Percentiles rank a stretch among this genome's conserved stretches.
phyloP scores from a whole-genome alignment of 1,140 invertebrate species.

The Portunus trituberculatus region DNA sequence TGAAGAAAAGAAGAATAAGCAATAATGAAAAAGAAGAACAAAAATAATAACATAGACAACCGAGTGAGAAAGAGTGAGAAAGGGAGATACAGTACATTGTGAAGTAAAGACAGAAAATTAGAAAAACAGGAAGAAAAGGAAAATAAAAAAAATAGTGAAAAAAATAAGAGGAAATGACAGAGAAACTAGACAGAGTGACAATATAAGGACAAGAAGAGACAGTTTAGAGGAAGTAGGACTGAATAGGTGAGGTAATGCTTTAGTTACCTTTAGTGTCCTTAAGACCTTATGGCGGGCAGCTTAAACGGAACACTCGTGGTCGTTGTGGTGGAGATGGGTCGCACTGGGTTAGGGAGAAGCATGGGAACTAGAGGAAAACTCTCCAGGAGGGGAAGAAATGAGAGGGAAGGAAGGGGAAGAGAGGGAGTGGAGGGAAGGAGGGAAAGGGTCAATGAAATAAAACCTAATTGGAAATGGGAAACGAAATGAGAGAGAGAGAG shows the following conservation, averaged over 20 bases:
- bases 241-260: not conserved
- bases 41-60: too few species aligned
- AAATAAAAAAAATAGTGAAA: not conserved
- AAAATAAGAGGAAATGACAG: not conserved
- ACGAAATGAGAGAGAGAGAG: conserved; percentile 39
- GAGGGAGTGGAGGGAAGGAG: conserved; percentile 32
- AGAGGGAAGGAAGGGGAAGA: not conserved
- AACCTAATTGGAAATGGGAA: not conserved
- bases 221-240: not conserved
- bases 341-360: not conserved
- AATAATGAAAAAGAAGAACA: too few species aligned
- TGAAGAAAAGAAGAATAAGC: too few species aligned
- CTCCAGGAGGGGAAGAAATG: conserved; percentile 1
- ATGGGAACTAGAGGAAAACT: not conserved
- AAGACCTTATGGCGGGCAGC: not conserved
- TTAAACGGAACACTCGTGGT: not conserved
- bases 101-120: too few species aligned
- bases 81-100: too few species aligned
- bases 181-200: not conserved
- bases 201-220: not conserved
- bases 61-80: too few species aligned
- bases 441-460: not conserved
- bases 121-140: not conserved
- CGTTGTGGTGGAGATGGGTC: not conserved
- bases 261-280: not conserved